phyloP scores from a whole-genome alignment of 2,888 invertebrate genomes.

The Oligia fasciuncula region DNA sequence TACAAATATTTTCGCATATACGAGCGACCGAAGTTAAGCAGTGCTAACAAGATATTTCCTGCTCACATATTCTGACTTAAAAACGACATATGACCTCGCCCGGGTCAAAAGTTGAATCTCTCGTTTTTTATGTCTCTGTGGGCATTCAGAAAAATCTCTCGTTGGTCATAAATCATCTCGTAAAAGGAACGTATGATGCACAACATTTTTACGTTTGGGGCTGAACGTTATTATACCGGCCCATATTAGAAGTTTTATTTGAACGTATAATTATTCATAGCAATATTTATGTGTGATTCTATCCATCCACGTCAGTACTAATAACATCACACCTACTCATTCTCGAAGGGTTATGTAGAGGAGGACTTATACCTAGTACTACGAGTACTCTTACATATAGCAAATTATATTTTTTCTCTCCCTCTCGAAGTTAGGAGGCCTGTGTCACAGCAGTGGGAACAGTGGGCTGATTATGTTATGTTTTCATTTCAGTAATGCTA shows the following conservation, averaged over 20 bases:
- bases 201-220: constrained; percentile 10
- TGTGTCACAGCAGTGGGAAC: not conserved
- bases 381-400: not conserved
- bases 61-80: not conserved
- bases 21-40: not conserved
- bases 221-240: not conserved
- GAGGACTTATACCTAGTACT: not conserved
- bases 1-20: not conserved
- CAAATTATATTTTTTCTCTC: not conserved
- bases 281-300: not conserved
- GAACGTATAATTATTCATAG: not conserved
- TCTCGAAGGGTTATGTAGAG: not conserved
- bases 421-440: not conserved
- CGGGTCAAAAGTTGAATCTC: constrained; percentile 33
- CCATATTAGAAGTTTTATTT: not conserved
- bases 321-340: not conserved
- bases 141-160: constrained; percentile 39
- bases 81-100: constrained; percentile 11
- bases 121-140: constrained; percentile 26
- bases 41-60: not conserved
- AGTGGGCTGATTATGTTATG: not conserved
- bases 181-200: constrained; percentile 41
- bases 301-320: not conserved
- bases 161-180: constrained; percentile 45
- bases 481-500: not conserved